Conservation (phyloP, 2,797 vertebrate genomes). For the Sebastes hubbsi region DNA sequence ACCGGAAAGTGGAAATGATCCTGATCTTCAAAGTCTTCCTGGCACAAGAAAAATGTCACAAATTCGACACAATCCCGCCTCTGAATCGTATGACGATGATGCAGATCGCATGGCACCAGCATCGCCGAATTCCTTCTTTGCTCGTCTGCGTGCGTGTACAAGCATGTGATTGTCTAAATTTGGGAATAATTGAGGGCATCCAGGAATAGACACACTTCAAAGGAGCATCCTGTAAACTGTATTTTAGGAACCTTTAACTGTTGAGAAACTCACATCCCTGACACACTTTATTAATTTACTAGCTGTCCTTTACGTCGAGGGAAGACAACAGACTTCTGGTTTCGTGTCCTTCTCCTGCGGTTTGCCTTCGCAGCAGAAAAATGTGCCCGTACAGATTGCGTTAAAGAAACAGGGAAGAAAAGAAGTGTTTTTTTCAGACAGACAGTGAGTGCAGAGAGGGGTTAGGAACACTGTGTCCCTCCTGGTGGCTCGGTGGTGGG, state of each 20-base stretch:
- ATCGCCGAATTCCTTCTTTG: neutral
- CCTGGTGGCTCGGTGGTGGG: conserved; percentile 53
- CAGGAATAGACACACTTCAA: conserved; percentile 55
- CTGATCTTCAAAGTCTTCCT: neutral
- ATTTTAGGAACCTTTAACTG: conserved; percentile 29
- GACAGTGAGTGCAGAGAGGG: conserved; percentile 19
- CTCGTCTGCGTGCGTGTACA: neutral
- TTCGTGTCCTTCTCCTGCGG: conserved; percentile 14
- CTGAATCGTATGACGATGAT: neutral
- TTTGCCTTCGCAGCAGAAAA: conserved; percentile 31
- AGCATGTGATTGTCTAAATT: conserved; percentile 52
- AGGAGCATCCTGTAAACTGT: conserved; percentile 45
- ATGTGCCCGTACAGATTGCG: conserved; percentile 11
- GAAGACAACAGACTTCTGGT: conserved; percentile 7
- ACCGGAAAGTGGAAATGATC: neutral
- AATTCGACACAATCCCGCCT: neutral
- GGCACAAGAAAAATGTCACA: neutral
- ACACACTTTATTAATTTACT: conserved; percentile 29
- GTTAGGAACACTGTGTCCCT: conserved; percentile 67
- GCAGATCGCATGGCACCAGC: neutral
- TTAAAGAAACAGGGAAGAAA: neutral
- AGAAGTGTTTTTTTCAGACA: neutral
- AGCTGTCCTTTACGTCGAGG: conserved; percentile 2
- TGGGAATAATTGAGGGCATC: conserved; percentile 48
- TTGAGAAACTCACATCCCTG: conserved; percentile 19